Conservation (phyloP, 2,797 vertebrate genomes). For the Acanthurus lineatus region DNA sequence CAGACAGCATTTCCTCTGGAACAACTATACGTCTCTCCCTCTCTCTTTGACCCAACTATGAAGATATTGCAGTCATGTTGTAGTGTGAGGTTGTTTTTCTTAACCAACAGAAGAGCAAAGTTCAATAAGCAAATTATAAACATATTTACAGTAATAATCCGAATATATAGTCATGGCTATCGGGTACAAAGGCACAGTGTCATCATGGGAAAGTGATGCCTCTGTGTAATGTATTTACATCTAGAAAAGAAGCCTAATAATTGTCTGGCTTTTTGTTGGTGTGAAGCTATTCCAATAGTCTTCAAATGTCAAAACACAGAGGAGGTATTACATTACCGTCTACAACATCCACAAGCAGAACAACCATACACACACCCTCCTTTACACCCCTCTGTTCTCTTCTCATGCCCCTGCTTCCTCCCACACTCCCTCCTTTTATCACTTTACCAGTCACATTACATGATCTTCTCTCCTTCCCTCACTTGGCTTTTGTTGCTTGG, state of each 20-base stretch:
- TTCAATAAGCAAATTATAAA: slow-evolving; percentile 2
- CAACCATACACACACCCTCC: slow-evolving; percentile 54
- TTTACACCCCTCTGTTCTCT: slow-evolving; percentile 21
- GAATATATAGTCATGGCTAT: slow-evolving; percentile 1
- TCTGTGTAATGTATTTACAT: slow-evolving; percentile 57
- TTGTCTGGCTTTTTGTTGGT: slow-evolving; percentile 61
- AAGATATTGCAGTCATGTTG: slow-evolving; percentile 11
- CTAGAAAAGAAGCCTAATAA: slow-evolving; percentile 60
- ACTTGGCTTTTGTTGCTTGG: slow-evolving; percentile 42
- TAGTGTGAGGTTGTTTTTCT: neutral
- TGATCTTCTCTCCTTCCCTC: slow-evolving; percentile 42
- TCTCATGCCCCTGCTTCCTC: slow-evolving; percentile 59
- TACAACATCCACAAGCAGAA: slow-evolving; percentile 72
- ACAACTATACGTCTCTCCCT: slow-evolving; percentile 46
- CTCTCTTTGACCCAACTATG: slow-evolving; percentile 34
- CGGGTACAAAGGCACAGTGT: slow-evolving; percentile 32
- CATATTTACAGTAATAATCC: slow-evolving; percentile 17
- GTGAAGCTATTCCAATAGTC: slow-evolving; percentile 74
- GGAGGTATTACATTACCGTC: slow-evolving; percentile 75
- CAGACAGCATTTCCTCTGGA: slow-evolving; percentile 71
- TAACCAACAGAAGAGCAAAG: neutral
- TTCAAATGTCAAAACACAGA: slow-evolving; percentile 80
- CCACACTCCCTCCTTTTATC: slow-evolving; percentile 67
- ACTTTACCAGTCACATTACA: slow-evolving; percentile 71
- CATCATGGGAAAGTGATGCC: slow-evolving; percentile 57